These are phyloP conservation scores for Xiphophorus couchianus DNA, from an alignment of 2,113 vertebrate species.

Conservation along the genomic window DNA sequence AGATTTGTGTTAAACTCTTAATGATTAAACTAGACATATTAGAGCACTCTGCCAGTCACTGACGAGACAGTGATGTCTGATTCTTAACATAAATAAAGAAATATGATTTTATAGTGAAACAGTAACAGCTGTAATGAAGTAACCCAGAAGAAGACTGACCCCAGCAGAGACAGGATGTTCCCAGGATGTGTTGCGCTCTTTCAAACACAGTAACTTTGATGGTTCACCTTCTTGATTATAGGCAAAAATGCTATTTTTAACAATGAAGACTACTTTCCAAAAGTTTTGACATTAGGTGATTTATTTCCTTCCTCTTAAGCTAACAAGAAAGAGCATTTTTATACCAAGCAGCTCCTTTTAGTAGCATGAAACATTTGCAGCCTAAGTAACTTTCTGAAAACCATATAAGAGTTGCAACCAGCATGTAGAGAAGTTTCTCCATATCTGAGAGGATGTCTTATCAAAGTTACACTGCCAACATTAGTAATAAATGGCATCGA, in stretches of 20 bases:
- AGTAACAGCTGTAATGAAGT: neutral
- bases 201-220: neutral
- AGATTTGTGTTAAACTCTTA: too few species aligned
- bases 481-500: too few species aligned
- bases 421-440: too few species aligned
- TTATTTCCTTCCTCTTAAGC: neutral
- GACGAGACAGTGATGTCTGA: neutral
- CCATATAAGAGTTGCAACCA: too few species aligned
- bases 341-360: too few species aligned
- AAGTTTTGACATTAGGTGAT: neutral
- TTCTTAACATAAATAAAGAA: neutral
- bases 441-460: too few species aligned
- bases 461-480: too few species aligned
- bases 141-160: neutral
- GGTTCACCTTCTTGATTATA: neutral
- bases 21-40: neutral
- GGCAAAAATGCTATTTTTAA: neutral
- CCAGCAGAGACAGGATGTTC: slow-evolving; percentile 7
- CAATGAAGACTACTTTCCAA: neutral
- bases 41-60: neutral
- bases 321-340: neutral
- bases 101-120: neutral
- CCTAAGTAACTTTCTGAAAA: too few species aligned
- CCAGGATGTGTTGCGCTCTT: neutral
- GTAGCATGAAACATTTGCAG: too few species aligned